Conservation (phyloP, 2,888 invertebrate genomes). For the Aspidiotus rigidus region DNA sequence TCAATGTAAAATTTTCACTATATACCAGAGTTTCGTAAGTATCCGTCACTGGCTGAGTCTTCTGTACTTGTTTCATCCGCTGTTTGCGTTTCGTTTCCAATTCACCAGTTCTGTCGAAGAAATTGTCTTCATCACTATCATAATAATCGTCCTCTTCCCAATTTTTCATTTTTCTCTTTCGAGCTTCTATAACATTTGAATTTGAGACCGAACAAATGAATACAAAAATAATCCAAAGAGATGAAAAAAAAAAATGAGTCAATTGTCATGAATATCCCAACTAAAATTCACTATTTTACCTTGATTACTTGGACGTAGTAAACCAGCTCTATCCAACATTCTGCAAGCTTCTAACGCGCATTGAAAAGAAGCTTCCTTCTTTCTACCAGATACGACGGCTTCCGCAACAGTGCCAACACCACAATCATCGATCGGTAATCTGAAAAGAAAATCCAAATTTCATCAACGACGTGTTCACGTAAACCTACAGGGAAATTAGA, state of each 20-base stretch:
- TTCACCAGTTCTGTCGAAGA: conserved; percentile 81
- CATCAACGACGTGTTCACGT: conserved; percentile 2
- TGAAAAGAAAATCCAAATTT: conserved; percentile 11
- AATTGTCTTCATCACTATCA: conserved; percentile 91
- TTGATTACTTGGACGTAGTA: conserved; percentile 76
- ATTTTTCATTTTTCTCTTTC: conserved; percentile 66
- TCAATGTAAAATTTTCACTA: background rate
- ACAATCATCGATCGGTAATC: conserved; percentile 35
- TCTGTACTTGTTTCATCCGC: conserved; percentile 55
- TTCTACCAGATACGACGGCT: conserved; percentile 78
- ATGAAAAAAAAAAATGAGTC: too few species aligned
- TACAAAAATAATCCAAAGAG: too few species aligned
- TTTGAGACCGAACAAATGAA: too few species aligned
- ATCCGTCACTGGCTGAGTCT: conserved; percentile 49
- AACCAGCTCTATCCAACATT: conserved; percentile 61
- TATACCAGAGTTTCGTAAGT: conserved; percentile 47
- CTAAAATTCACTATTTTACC: conserved; percentile 48
- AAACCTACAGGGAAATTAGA: background rate
- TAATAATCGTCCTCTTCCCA: conserved; percentile 85
- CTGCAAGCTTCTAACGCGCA: conserved; percentile 93
- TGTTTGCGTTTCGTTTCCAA: conserved; percentile 76
- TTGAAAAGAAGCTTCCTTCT: conserved; percentile 85
- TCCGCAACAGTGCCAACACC: conserved; percentile 53
- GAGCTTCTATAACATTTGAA: conserved; percentile 52
- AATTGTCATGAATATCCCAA: conserved; percentile 8